These are phyloP conservation scores for Etia nguti DNA, from an alignment of 2,113 vertebrate genomes.

Conservation along the genomic window DNA sequence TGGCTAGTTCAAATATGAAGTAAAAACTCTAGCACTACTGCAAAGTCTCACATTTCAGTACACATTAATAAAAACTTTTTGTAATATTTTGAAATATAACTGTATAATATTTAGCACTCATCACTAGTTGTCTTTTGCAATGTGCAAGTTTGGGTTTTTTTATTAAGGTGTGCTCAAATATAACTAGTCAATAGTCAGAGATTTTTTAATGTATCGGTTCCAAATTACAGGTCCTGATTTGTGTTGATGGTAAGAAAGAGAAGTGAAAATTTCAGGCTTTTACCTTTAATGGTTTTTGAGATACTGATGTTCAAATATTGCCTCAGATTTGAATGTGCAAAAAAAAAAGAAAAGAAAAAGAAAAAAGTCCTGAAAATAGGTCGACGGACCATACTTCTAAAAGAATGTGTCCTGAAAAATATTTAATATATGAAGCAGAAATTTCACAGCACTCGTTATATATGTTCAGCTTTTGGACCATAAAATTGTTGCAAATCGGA, in stretches of 20 bases:
- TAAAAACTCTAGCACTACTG: not conserved
- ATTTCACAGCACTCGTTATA: not conserved
- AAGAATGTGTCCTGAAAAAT: not conserved
- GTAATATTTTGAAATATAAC: not conserved
- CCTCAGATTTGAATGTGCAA: not conserved
- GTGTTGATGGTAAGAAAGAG: not conserved
- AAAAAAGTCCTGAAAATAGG: not conserved
- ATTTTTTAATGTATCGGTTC: rapidly evolving
- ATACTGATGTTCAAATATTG: not conserved
- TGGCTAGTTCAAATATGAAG: not conserved
- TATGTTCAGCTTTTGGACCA: not conserved
- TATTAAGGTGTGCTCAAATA: not conserved
- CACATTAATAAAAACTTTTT: not conserved
- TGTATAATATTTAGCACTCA: not conserved
- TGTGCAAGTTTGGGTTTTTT: not conserved
- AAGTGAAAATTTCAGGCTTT: not conserved
- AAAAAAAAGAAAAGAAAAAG: too few relatives aligned
- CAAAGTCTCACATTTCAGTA: not conserved
- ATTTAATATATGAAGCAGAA: not conserved
- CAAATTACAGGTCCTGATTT: not conserved
- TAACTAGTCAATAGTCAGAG: not conserved
- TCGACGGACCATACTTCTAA: not conserved
- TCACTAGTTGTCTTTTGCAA: not conserved
- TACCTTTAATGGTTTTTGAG: not conserved
- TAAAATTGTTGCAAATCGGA: not conserved